phyloP scores from a whole-genome alignment of 1,140 invertebrate genomes.

The Conus ventricosus region DNA sequence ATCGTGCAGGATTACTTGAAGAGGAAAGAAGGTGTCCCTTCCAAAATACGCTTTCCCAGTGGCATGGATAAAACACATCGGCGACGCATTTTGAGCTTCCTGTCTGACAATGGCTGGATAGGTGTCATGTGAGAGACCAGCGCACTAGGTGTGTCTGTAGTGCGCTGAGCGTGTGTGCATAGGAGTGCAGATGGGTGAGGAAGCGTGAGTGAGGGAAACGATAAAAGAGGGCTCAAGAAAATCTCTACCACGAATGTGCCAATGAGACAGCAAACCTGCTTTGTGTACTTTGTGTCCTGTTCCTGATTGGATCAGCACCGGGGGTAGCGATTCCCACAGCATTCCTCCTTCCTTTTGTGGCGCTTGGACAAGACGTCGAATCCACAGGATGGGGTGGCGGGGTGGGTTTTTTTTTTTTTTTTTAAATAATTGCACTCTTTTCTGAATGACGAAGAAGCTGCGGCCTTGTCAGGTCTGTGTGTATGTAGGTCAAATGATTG shows the following conservation, averaged over 20 bases:
- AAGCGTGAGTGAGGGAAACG: background rate
- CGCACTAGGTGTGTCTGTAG: conserved; percentile 19
- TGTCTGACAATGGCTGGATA: conserved; percentile 75
- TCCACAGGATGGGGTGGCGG: no score
- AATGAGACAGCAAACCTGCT: background rate
- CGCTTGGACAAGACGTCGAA: no score
- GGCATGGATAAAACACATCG: conserved; percentile 73
- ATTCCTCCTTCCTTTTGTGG: no score
- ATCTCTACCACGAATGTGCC: background rate
- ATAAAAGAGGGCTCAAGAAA: background rate
- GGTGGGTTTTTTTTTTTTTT: no score
- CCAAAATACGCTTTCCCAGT: conserved; percentile 72
- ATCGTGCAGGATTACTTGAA: conserved; percentile 70
- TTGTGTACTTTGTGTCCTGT: background rate
- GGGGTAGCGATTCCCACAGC: no score
- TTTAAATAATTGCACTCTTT: no score
- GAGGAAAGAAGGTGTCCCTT: conserved; percentile 68
- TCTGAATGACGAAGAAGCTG: no score
- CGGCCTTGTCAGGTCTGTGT: no score
- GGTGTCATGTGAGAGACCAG: conserved; percentile 55
- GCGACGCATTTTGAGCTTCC: conserved; percentile 73
- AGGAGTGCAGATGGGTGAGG: background rate
- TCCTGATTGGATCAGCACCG: background rate
- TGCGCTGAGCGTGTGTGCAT: conserved; percentile 8
- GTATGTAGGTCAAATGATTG: no score